Evolutionary conservation across 2,797 vertebrate genomes (phyloP), one percentile per base, ranked within the genome.

Genomic region (Pseudochirops corinnae): DNA sequence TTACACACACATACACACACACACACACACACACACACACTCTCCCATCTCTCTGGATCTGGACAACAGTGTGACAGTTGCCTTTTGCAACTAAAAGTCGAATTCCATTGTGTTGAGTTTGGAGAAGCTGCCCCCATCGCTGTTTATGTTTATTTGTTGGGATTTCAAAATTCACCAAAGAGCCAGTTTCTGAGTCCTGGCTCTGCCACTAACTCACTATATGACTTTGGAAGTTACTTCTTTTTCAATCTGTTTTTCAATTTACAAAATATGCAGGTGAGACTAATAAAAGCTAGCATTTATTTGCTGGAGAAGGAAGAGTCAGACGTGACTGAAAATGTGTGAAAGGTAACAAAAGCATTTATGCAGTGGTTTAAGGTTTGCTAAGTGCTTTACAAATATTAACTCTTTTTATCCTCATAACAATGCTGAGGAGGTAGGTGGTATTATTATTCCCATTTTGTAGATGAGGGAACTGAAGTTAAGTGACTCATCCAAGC

Each of bases 11-110:
- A 87, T 57, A 87, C 7, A 82, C 74, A 82, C 74, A 26, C 21
- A 46, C n/a, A 39, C n/a, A 74, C 67, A 39, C n/a, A 82, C 5
- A 74, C n/a, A 39, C n/a, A 74, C 67, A 39, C n/a, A 82, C 5
- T 28, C 56, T 97, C 62, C 53, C 95, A 31, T 96, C 91, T 97
- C 46, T 58, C 0, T 2, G 93, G 57, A 93, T 97, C 94, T 98
- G 90, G 87, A 90, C 28, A 95, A n/a, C 96, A 96, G 93, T 97
- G 95, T 94, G 57, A 92, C 96, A 97, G 94, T 92, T 92, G 96
- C 90, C 92, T 31, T n/a, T 82, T 82, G 67, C n/a, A 24, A 39
- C n/a, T 46, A 82, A 39, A 46, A 46, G 2, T 82, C 18, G 24
- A 39, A 82, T 82, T 14, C 39, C n/a, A 11, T 39, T 46, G n/a